Evolutionary conservation across 2,888 invertebrate genomes (phyloP), one percentile per base, ranked within the genome.

Genomic region (Odontocolon sp.): DNA sequence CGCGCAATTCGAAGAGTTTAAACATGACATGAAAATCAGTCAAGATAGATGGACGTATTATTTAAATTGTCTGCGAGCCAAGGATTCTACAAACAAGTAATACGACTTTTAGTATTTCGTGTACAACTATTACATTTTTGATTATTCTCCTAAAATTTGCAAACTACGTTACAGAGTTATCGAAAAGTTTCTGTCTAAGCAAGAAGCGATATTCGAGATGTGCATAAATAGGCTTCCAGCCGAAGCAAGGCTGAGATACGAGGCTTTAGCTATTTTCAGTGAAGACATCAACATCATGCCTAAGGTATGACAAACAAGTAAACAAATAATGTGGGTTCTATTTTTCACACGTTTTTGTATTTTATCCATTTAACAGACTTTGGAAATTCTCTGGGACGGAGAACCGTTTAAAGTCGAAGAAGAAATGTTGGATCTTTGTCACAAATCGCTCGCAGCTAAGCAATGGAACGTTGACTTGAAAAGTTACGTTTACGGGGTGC

Each of bases 211-310:
- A 56, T 89, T 90, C 75, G 84, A 89, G 16, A 91, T 94, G 79
- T 94, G 94, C 83, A 92, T 95, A 45, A 92, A 93, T 80, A 92
- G 92, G 4, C 88, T 95, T 6, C 84, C 90, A 0, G 87, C 92
- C 38, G 82, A 86, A 5, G 88, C 92, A 6, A 90, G 91, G 23
- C 86, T 91, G 1, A 90, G 92, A n/a, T 95, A 93, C 86, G 91
- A 92, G 81, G 92, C 93, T 85, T 92, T 95, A 57, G 93, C 93
- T 16, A 92, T 95, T 21, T 92, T 95, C 82, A 93, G 93, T 1
- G 93, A 94, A 86, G 95, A 95, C 81, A 94, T 94, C 0, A 94
- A 95, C 86, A 92, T 95, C 28, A 92, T 93, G 21, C 92, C 93
- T 3, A 91, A 92, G 85, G 94, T 94, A 14, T 85, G 33, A 33